A percentile compares a stretch with the other conserved stretches of the same genome.
These are phyloP conservation scores for Drosophila nigrodunni DNA, from an alignment of 1,140 invertebrate species.

Conservation along the genomic window DNA sequence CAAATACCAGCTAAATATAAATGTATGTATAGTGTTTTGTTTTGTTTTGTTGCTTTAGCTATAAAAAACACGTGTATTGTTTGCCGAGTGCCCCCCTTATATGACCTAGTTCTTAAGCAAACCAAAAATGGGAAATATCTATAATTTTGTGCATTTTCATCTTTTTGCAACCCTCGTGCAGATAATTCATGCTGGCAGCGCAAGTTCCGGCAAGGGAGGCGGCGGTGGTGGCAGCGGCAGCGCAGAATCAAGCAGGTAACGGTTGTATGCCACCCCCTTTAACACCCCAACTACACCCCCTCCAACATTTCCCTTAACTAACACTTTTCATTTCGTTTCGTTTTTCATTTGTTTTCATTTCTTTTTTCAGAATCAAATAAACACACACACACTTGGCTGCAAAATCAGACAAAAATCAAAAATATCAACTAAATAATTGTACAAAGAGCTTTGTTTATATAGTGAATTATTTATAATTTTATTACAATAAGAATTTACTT, in stretches of 20 bases:
- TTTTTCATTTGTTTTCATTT: slow-evolving; percentile 63
- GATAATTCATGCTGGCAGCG: slow-evolving; percentile 82
- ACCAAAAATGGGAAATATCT: slow-evolving; percentile 9
- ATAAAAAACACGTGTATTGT: not conserved
- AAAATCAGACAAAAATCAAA: slow-evolving; percentile 33
- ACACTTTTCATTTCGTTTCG: slow-evolving; percentile 56
- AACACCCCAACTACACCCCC: not conserved
- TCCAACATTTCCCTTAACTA: not conserved
- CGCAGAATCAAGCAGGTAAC: slow-evolving; percentile 78
- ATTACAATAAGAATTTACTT: slow-evolving; percentile 60
- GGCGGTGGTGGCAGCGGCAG: slow-evolving; percentile 29
- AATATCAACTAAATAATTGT: slow-evolving; percentile 60
- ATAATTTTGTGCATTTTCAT: slow-evolving; percentile 24
- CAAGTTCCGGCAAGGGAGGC: slow-evolving; percentile 56
- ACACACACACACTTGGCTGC: slow-evolving; percentile 64
- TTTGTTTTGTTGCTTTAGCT: not conserved
- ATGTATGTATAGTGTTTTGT: not conserved
- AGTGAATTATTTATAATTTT: slow-evolving; percentile 76
- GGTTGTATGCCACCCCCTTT: not conserved
- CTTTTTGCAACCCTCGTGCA: slow-evolving; percentile 44
- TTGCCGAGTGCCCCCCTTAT: not conserved
- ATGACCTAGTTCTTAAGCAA: slow-evolving; percentile 1
- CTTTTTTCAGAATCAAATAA: slow-evolving; percentile 78
- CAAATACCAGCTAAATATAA: slow-evolving; percentile 41
- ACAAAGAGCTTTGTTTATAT: slow-evolving; percentile 70